Conservation (phyloP, 2,888 invertebrate genomes). For the Mythimna albipuncta region DNA sequence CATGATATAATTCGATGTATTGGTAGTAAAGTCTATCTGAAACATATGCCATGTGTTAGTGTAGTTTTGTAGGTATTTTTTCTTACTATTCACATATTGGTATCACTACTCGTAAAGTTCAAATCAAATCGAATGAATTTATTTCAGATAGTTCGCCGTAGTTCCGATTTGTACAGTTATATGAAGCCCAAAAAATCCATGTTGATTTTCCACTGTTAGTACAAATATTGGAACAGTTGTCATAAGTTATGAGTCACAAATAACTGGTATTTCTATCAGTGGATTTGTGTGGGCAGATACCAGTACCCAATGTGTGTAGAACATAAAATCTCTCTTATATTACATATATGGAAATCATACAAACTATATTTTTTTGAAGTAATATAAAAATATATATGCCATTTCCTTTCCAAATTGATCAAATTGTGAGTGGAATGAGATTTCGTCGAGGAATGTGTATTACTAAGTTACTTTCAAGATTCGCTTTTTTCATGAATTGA, state of each 20-base stretch:
- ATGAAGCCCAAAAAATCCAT: background rate
- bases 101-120: background rate
- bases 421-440: slow-evolving; percentile 7
- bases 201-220: slow-evolving; percentile 13
- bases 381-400: background rate
- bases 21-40: background rate
- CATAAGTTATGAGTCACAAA: slow-evolving; percentile 26
- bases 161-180: background rate
- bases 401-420: slow-evolving; percentile 15
- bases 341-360: slow-evolving; percentile 26
- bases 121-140: no score
- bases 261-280: slow-evolving; percentile 29
- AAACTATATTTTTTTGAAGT: slow-evolving; percentile 11
- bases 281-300: background rate
- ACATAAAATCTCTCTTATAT: slow-evolving; percentile 13
- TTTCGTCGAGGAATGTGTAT: slow-evolving; percentile 7
- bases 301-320: slow-evolving; percentile 16
- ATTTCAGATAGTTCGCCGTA: no score
- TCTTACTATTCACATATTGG: background rate
- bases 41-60: no score
- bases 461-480: slow-evolving; percentile 12
- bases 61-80: no score
- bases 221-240: slow-evolving; percentile 18
- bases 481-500: slow-evolving; percentile 17
- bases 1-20: background rate